Conservation (phyloP, 2,888 invertebrate genomes). For the Brachylomia viminalis region DNA sequence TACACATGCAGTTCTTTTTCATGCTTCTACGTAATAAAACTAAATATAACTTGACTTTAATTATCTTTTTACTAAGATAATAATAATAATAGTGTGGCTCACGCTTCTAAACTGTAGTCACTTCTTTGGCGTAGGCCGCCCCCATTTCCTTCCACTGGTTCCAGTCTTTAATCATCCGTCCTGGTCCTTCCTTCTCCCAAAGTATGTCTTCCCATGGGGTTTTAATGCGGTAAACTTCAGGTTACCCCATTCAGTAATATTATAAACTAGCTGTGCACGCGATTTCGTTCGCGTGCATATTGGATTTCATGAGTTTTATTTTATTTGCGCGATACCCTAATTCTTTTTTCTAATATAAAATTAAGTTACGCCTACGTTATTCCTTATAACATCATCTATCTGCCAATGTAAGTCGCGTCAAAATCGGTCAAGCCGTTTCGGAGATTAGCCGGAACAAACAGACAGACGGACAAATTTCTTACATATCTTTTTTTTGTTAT, state of each 20-base stretch:
- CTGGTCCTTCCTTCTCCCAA: not conserved
- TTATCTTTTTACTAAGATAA: not conserved
- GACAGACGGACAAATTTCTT: too few species aligned
- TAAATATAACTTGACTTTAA: not conserved
- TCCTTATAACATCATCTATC: too few species aligned
- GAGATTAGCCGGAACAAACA: too few species aligned
- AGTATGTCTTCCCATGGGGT: not conserved
- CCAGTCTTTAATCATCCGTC: not conserved
- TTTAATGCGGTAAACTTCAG: not conserved
- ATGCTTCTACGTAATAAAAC: not conserved
- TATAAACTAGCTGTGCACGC: too few species aligned
- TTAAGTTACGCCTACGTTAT: too few species aligned
- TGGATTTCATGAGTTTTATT: too few species aligned
- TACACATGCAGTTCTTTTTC: not conserved
- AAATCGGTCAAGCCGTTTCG: too few species aligned
- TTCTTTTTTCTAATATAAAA: too few species aligned
- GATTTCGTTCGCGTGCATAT: too few species aligned
- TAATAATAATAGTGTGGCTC: not conserved
- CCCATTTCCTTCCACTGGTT: not conserved
- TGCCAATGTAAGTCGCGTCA: too few species aligned
- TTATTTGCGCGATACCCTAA: too few species aligned
- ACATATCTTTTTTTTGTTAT: too few species aligned
- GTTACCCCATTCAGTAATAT: constrained; percentile 12
- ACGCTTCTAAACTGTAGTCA: not conserved
- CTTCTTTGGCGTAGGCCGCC: not conserved